Evolutionary conservation across 1,140 invertebrate genomes (phyloP), one percentile per base, ranked within the genome.

Genomic region (Lepeophtheirus salmonis): DNA sequence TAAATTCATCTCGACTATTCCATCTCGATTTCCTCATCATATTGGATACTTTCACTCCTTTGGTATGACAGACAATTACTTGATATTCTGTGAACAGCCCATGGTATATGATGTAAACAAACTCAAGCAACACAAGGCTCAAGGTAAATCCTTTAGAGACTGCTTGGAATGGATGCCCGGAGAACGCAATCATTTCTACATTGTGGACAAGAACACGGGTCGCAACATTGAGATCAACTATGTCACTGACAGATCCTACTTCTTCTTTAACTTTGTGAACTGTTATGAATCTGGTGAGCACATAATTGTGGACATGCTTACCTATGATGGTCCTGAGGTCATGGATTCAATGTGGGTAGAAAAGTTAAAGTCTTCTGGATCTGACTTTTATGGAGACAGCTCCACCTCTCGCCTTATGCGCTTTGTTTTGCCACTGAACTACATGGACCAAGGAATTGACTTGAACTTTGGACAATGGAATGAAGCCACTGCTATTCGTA

Each of bases 61-160:
- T 64, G 71, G 68, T 13, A 67, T 76, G 62, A 69, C 71, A 0
- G 68, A 73, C 57, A 70, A 75, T 61, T 74, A 72, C 64, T 66
- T 76, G 17, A 64, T 78, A 16, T 70, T 75, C 51, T 60, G 75
- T 25, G 77, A 78, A 64, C 73, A 73, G 59, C 73, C 76, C 2
- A 61, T 75, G 4, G 55, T 71, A 3, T 64, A 75, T 23, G 75
- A 71, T 62, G 67, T 69, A 16, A 60, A 73, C n/a, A 72, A 72
- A 60, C 56, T 76, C 22, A 64, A 74, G 3, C 67, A 72, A n/a
- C 67, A 68, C 3, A 70, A 72, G 60, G 63, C 75, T 18, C 70
- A 69, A 57, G 71, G 72, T 21, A 68, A 67, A 30, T 63, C 73
- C 12, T 65, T 75, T 50, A 65, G 67, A 3, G 71, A 76, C 24